Conservation (phyloP, 2,113 vertebrate genomes). For the Pterocles burchelli region DNA sequence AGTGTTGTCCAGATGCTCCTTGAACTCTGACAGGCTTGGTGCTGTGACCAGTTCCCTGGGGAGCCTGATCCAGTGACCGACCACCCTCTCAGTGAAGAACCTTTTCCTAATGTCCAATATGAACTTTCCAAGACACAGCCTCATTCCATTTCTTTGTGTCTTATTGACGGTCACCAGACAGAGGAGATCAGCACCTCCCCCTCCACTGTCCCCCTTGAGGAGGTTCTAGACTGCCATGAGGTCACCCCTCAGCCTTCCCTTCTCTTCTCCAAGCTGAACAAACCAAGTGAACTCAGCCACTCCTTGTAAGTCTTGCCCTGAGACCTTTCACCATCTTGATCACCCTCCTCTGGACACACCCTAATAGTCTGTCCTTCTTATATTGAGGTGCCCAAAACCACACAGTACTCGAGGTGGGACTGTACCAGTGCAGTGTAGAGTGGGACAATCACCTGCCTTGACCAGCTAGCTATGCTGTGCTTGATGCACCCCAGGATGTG, state of each 20-base stretch:
- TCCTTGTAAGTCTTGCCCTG: background rate
- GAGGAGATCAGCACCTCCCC: background rate
- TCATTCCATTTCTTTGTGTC: background rate
- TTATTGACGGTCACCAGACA: rapidly evolving
- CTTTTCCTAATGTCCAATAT: background rate
- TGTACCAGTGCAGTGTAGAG: background rate
- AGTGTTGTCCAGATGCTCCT: background rate
- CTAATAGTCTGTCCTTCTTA: background rate
- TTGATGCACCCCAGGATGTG: background rate
- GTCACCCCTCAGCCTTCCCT: background rate
- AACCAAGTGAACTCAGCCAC: background rate
- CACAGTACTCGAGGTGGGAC: background rate
- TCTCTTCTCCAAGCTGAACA: background rate
- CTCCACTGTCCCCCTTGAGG: background rate
- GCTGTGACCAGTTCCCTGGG: background rate
- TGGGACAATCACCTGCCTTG: rapidly evolving
- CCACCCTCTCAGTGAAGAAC: background rate
- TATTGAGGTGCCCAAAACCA: background rate
- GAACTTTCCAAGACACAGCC: background rate
- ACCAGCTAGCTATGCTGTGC: rapidly evolving
- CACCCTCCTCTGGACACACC: background rate
- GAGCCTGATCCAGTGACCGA: background rate
- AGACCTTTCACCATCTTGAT: background rate
- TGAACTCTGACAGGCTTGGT: background rate
- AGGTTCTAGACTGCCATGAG: background rate